Conservation (phyloP, 2,797 vertebrate species). For the Fistularia commersonii region DNA sequence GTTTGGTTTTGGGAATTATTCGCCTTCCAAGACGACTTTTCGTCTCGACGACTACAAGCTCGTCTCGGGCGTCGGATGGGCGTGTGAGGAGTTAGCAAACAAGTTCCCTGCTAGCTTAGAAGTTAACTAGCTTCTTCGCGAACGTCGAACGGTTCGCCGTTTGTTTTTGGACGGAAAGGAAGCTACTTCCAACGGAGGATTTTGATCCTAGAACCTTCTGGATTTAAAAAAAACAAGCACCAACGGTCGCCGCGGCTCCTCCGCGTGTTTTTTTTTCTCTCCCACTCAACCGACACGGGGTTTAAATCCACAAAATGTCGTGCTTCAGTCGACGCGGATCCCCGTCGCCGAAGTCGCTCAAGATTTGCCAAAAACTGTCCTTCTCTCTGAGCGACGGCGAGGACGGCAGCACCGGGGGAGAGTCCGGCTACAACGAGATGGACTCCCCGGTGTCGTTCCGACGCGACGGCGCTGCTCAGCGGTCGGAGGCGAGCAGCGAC, state of each 20-base stretch:
- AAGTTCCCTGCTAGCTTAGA: constrained; percentile 17
- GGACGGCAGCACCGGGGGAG: constrained; percentile 90
- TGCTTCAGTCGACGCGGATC: constrained; percentile 48
- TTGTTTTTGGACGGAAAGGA: background rate
- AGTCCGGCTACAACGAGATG: constrained; percentile 92
- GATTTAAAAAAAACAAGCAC: background rate
- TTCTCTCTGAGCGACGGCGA: constrained; percentile 85
- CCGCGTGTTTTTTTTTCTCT: constrained; percentile 32
- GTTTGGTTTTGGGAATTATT: background rate
- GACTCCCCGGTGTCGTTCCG: constrained; percentile 82
- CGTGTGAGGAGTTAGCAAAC: constrained; percentile 39
- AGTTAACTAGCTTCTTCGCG: constrained; percentile 1
- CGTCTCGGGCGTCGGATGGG: constrained; percentile 35
- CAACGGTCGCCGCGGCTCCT: background rate
- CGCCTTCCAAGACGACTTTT: background rate
- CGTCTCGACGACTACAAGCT: background rate
- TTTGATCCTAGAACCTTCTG: background rate
- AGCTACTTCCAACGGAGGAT: no score
- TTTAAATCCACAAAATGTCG: constrained; percentile 63
- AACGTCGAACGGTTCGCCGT: background rate
- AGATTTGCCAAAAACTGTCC: constrained; percentile 83
- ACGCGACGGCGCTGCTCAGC: constrained; percentile 44
- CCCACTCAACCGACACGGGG: constrained; percentile 23
- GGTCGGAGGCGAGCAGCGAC: constrained; percentile 61
- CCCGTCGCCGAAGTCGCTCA: constrained; percentile 60